Evolutionary conservation across 1,140 invertebrate genomes (phyloP).

Genomic region (Solenopsis fugax): DNA sequence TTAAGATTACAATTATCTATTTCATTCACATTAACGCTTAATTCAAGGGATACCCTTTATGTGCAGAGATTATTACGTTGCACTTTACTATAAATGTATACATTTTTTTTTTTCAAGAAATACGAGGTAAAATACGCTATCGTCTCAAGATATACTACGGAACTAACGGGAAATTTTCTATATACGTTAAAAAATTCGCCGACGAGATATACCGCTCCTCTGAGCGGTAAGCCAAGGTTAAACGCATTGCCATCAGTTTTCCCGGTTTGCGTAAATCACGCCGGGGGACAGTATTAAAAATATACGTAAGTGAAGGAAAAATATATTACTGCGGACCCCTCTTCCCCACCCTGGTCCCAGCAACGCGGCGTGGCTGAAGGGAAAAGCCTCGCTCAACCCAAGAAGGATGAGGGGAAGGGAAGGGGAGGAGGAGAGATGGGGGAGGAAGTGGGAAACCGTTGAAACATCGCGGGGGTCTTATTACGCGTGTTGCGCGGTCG

Average conservation of each 20-base stretch:
- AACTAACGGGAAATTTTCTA: slow-evolving; percentile 22
- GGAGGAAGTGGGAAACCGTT: slow-evolving; percentile 29
- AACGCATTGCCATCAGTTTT: slow-evolving; percentile 61
- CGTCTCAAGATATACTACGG: neutral
- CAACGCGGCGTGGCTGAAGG: neutral
- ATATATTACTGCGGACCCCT: slow-evolving; percentile 41
- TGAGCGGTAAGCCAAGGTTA: slow-evolving; percentile 59
- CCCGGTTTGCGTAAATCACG: slow-evolving; percentile 53
- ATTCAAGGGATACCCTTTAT: neutral
- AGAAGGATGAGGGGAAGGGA: slow-evolving; percentile 18
- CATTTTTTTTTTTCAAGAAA: slow-evolving; percentile 1
- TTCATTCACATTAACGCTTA: neutral
- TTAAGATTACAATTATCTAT: slow-evolving; percentile 10
- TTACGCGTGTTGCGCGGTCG: slow-evolving; percentile 74
- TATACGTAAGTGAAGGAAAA: slow-evolving; percentile 62
- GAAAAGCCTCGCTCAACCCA: slow-evolving; percentile 27
- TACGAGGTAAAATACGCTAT: neutral
- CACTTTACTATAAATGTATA: neutral
- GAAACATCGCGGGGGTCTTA: slow-evolving; percentile 79
- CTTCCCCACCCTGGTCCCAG: neutral
- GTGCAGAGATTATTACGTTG: neutral
- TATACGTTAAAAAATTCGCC: slow-evolving; percentile 40
- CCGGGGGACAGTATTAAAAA: slow-evolving; percentile 60
- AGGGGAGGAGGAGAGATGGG: no score
- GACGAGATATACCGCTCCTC: slow-evolving; percentile 35